Evolutionary conservation across 2,113 vertebrate species (phyloP).

Genomic region (Phoxinus phoxinus): DNA sequence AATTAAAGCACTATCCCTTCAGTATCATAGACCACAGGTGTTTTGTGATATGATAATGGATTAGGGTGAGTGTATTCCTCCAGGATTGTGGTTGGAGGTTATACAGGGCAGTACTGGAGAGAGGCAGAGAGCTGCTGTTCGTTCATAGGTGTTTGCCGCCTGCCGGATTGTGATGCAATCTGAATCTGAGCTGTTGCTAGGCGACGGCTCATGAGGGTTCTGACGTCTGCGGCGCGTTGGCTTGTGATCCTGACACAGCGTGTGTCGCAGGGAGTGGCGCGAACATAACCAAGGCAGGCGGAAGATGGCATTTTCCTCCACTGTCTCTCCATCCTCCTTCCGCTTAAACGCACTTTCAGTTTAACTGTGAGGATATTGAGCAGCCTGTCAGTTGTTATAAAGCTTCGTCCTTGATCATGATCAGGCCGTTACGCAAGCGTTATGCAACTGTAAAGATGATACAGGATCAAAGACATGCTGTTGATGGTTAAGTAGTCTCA

Average conservation of each 20-base stretch:
- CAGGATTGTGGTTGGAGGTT: slow-evolving; percentile 5
- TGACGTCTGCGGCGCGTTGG: slow-evolving; percentile 60
- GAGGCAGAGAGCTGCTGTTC: slow-evolving; percentile 59
- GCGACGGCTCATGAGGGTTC: slow-evolving; percentile 69
- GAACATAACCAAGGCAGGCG: slow-evolving; percentile 49
- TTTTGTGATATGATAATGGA: not conserved
- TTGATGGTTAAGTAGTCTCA: slow-evolving; percentile 10
- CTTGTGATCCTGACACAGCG: slow-evolving; percentile 37
- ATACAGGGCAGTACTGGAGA: slow-evolving; percentile 26
- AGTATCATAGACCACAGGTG: not conserved
- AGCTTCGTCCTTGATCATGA: slow-evolving; percentile 10
- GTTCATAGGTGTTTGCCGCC: slow-evolving; percentile 59
- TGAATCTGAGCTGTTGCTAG: slow-evolving; percentile 75
- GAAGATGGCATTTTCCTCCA: slow-evolving; percentile 42
- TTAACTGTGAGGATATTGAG: not conserved
- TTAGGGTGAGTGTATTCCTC: slow-evolving; percentile 32
- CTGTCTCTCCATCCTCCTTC: slow-evolving; percentile 14
- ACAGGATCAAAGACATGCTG: slow-evolving; percentile 36
- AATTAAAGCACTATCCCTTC: not conserved
- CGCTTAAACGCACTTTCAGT: not conserved
- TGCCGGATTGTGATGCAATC: slow-evolving; percentile 61
- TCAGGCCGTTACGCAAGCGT: slow-evolving; percentile 47
- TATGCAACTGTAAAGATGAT: slow-evolving; percentile 47
- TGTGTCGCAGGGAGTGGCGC: slow-evolving; percentile 48
- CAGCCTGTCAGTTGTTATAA: not conserved